These are phyloP conservation scores for Prolemur simus DNA, from an alignment of 2,113 vertebrate species.

Conservation along the genomic window DNA sequence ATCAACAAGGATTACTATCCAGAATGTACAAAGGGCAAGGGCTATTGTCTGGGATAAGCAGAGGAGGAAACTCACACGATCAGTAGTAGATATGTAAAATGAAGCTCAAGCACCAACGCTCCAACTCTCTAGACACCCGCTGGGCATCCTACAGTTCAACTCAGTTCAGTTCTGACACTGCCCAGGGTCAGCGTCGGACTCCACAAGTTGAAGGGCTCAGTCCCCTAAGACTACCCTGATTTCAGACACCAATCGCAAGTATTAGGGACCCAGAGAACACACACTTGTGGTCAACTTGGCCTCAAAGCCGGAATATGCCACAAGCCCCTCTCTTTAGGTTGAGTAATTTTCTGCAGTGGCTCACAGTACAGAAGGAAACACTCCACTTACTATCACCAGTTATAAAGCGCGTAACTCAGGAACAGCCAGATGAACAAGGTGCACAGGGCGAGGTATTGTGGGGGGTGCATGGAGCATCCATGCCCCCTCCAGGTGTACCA, in stretches of 20 bases:
- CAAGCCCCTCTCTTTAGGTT: background rate
- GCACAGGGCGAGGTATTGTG: too few species aligned
- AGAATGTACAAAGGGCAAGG: background rate
- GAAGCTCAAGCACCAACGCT: too few species aligned
- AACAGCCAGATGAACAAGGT: background rate
- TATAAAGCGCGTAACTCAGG: background rate
- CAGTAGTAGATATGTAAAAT: background rate
- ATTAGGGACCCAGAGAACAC: accelerated
- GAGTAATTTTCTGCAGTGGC: background rate
- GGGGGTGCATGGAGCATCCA: too few species aligned
- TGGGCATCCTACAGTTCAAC: background rate
- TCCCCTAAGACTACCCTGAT: too few species aligned
- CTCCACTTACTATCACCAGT: background rate
- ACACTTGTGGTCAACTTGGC: background rate
- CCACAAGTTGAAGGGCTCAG: background rate
- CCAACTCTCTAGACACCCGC: background rate
- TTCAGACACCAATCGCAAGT: background rate
- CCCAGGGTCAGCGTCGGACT: too few species aligned
- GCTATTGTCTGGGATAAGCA: background rate
- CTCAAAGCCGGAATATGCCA: background rate
- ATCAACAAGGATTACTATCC: background rate
- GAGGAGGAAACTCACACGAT: background rate
- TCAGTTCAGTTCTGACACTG: background rate
- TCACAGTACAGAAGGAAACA: background rate
- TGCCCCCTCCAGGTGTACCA: background rate